Base-by-base conservation (phyloP, 2,888 invertebrate species). In the Folsomia candida region DNA sequence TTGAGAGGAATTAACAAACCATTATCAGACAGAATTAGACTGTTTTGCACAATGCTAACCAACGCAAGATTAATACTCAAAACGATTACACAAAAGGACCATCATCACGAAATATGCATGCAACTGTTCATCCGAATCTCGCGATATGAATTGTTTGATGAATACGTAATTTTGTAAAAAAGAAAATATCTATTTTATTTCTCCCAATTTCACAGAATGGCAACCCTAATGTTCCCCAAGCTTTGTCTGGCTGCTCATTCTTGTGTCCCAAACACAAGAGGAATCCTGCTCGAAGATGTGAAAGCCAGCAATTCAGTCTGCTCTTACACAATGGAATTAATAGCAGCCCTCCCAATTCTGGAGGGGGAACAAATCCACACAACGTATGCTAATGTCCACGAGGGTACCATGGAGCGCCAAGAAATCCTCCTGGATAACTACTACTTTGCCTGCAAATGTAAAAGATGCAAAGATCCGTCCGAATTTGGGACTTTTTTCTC, bases 221-320 rank as follows among this genome's bases (percentile, higher is more conserved):
- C 79, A 57, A 76, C 79, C 6, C 70, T 79, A 0, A 81, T 91
- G 60, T 92, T 90, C 83, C 89, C 89, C 66, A 85, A 85, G 73
- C 90, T 91, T 9, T 71, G 72, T 27, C 67, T 75, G 65, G 60
- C 73, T 27, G 73, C 72, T 27, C 75, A 75, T 67, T 65, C 61
- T 47, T 75, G 75, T 27, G 47, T 68, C 26, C 75, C 75, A 60
- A 75, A 75, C 25, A 75, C 75, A 1, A 59, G 73, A 26, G 58
- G 67, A 2, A 51, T 75, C 51, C 25, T 75, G 2, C 67, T 68
- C 25, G 75, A 75, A 54, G 90, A 87, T 83, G 85, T 91, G 63
- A 85, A 91, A 80, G 88, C 91, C 14, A 91, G 81, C 67, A 72
- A 63, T 20, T 51, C 59, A 4, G 61, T 59, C 0, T 61, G 62